Evolutionary conservation across 2,797 vertebrate species (phyloP), one percentile per base, ranked within the genome.

Genomic region (Hippopotamyrus pictus): DNA sequence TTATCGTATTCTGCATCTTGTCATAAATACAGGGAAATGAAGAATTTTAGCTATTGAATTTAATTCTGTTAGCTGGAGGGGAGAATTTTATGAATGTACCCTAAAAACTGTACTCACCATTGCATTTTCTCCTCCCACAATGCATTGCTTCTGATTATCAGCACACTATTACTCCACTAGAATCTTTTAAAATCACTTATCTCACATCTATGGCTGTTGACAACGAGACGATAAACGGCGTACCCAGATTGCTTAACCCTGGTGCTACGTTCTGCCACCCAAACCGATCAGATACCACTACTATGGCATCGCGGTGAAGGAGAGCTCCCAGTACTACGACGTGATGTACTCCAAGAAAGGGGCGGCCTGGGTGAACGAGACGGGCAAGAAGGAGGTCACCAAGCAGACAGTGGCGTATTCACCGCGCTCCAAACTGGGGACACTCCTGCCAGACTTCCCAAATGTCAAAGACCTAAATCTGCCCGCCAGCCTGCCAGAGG

Each of bases 291-390:
- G 86, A n/a, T 88, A 88, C 59, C 86, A 88, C 41, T 99, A 99
- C 94, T 99, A 99, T 3, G 98, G 99, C 92, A 99, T 99, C 37
- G 99, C 98, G 0, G 99, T 99, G 92, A 99, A 99, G 95, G 99
- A 99, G 93, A 97, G 96, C 92, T 99, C 99, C 57, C 98, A 98
- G 91, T 99, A 99, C 95, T 99, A 99, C 59, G 99, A 99, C 85
- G 98, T 99, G 95, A 99, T 99, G 98, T 99, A 99, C 95, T 99
- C 99, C 91, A 99, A 99, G 95, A 99, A 99, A 95, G 99, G 99
- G 92, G 98, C 98, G 1, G 98, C 99, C 51, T 99, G 99, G 98
- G 98, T 99, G 95, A 99, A 98, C 83, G 99, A 99, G 94, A 98
- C 97, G 0, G 99, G 98, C 92, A 99, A 99, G 96, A 99, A 99